Evolutionary conservation across 2,113 vertebrate species (phyloP).

Genomic region (Rhabdornis inornatus): DNA sequence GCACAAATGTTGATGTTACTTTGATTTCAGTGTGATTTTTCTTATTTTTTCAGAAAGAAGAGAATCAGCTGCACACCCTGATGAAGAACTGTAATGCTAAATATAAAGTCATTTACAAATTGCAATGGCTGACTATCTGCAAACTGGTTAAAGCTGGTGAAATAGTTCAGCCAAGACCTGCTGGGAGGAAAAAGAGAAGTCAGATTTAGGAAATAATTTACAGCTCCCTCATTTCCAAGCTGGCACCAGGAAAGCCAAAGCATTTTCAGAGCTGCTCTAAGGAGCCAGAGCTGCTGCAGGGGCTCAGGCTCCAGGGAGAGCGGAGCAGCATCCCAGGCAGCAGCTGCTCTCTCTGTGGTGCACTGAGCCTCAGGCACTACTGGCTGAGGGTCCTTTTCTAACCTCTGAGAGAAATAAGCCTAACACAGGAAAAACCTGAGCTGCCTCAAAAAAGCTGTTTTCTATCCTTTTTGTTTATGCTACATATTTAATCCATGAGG

Average conservation of each 20-base stretch:
- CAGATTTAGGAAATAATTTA: not conserved
- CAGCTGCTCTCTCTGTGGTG: not conserved
- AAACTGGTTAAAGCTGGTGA: not conserved
- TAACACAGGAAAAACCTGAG: fast-evolving
- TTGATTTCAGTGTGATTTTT: not conserved
- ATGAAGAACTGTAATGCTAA: not conserved
- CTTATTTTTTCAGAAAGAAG: not conserved
- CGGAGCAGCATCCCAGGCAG: fast-evolving
- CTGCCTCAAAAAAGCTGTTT: fast-evolving
- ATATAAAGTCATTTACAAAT: not conserved
- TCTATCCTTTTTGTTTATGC: not conserved
- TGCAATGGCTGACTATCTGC: not conserved
- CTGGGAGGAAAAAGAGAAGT: not conserved
- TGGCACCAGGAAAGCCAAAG: not conserved
- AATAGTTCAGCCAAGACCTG: not conserved
- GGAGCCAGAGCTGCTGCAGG: not conserved
- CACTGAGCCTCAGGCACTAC: not conserved
- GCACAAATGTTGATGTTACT: not conserved
- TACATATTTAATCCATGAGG: not conserved
- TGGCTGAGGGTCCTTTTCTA: not conserved
- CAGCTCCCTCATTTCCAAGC: not conserved
- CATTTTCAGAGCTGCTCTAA: not conserved
- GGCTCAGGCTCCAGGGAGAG: not conserved
- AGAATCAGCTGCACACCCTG: not conserved
- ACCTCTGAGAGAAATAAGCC: not conserved